Base-by-base conservation (phyloP, 2,888 invertebrate genomes). In the Pyrrhosoma nymphula region DNA sequence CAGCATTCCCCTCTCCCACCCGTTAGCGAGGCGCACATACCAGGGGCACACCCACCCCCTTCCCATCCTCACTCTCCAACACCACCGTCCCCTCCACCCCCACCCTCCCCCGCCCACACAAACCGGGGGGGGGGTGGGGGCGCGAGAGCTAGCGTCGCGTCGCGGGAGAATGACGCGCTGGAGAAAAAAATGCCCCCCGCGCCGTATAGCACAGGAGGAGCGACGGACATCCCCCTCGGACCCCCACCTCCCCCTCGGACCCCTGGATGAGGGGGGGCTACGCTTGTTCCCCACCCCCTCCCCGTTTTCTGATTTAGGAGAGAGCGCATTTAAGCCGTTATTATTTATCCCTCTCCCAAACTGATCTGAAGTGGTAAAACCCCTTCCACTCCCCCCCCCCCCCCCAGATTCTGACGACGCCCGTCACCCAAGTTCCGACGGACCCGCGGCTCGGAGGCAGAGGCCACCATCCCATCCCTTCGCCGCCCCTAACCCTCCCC, bases 241-340 rank as follows among this genome's bases (percentile, higher is more conserved):
- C 60, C 60, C 60, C 60, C 60, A 60, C 20, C 60, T 60, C 60
- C 60, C 60, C 60, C 16, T 12, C 60, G 6, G 16, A 60, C 16
- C 16, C 6, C 12, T 3, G 60, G 60, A 20, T 47, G 60, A 12
- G 60, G 60, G 60, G 16, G 60, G 60, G 60, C 10, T 20, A 20
- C 10, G 6, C n/a, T n/a, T 12, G 8, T 12, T 12, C n/a, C 69
- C 3, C 4, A 6, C 23, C 18, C 23, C 69, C 69, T 69, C 82
- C 82, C 82, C 69, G 26, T 30, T n/a, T 69, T 23, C 82, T 82
- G 82, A 82, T 82, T 82, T 82, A 30, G 82, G 82, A 82, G 20
- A 82, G 20, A 20, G 82, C 82, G 35, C 82, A 82, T 82, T 82
- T 82, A 82, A 82, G 82, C 82, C 82, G 82, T 82, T 82, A 82